A percentile compares a stretch with the other conserved stretches of the same genome.
These are phyloP conservation scores for Aldrovandia affinis DNA, from an alignment of 2,797 vertebrate species.

Conservation along the genomic window DNA sequence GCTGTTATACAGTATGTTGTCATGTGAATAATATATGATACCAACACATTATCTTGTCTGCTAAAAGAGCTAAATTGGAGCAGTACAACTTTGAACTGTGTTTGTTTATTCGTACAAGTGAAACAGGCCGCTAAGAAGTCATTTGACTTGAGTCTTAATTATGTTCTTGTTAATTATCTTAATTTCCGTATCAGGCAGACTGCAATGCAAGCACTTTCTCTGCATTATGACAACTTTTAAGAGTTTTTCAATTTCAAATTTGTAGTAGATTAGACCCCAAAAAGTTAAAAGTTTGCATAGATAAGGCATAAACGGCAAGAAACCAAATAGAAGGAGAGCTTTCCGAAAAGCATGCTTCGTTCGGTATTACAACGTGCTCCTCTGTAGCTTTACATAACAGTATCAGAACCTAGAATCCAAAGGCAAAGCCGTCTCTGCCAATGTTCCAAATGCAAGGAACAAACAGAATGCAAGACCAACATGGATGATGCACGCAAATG, in stretches of 20 bases:
- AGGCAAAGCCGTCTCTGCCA: background rate
- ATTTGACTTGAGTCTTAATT: background rate
- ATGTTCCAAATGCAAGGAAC: background rate
- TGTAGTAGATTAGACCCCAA: background rate
- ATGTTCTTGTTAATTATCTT: background rate
- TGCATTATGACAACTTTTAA: background rate
- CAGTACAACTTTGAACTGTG: background rate
- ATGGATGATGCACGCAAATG: background rate
- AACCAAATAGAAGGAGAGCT: background rate
- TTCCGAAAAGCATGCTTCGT: background rate
- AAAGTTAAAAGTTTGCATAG: background rate
- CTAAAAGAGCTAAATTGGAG: background rate
- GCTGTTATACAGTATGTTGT: no score
- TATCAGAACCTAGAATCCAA: background rate
- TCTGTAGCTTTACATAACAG: background rate
- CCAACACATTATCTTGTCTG: background rate
- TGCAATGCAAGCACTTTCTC: background rate
- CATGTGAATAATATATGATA: background rate
- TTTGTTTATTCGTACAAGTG: background rate
- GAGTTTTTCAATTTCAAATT: background rate
- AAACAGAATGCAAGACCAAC: background rate
- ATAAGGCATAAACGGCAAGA: background rate
- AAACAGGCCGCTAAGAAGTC: background rate
- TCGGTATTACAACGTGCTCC: background rate
- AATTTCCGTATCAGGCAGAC: background rate